Conservation (phyloP, 2,113 vertebrate genomes). For the Parus major region DNA sequence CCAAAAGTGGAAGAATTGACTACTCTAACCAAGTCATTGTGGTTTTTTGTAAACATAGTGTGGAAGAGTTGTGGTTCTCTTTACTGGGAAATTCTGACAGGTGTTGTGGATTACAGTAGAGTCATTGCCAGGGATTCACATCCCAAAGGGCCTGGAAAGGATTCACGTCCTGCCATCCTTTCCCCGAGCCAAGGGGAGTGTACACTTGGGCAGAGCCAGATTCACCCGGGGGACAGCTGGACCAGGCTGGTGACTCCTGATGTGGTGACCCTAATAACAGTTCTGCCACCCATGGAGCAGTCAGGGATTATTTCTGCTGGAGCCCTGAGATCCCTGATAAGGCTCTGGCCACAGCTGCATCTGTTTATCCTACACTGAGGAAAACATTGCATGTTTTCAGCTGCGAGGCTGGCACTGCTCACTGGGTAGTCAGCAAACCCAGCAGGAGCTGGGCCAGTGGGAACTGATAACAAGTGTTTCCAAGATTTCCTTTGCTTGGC, state of each 20-base stretch:
- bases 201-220: not conserved
- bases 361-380: not conserved
- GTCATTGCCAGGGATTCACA: not conserved
- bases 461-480: not conserved
- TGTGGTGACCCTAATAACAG: not conserved
- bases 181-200: accelerated
- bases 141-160: not conserved
- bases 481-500: not conserved
- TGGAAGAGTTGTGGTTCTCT: not conserved
- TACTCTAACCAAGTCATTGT: not conserved
- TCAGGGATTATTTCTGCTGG: accelerated
- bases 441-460: not conserved
- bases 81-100: not conserved
- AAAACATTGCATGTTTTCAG: not conserved
- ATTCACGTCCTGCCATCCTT: accelerated
- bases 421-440: not conserved
- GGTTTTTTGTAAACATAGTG: not conserved
- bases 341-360: not conserved
- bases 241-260: accelerated
- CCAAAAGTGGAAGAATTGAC: not conserved
- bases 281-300: accelerated
- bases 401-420: accelerated
- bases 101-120: accelerated
- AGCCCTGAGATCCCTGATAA: not conserved
- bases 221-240: accelerated